These are phyloP conservation scores for Cheilosia variabilis DNA, from an alignment of 2,888 invertebrate species.

Conservation along the genomic window DNA sequence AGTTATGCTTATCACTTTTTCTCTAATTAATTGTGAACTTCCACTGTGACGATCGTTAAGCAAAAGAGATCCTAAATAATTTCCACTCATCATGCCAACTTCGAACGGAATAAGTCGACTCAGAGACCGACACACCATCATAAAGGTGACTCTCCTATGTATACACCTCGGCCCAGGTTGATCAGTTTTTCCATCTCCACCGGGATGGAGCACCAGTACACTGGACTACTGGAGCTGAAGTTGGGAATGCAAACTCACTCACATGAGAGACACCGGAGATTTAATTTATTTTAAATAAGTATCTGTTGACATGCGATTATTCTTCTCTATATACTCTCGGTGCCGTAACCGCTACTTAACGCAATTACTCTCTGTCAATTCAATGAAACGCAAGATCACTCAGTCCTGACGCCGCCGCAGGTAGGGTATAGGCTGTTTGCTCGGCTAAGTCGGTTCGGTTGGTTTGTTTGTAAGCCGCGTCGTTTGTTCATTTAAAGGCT, in stretches of 20 bases:
- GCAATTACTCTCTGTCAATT: conserved; percentile 70
- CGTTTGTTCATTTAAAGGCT: conserved; percentile 56
- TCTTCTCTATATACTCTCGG: conserved; percentile 18
- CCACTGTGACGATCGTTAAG: conserved; percentile 41
- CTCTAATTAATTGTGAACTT: conserved; percentile 64
- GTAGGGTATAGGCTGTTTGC: conserved; percentile 3
- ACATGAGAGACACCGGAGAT: conserved; percentile 18
- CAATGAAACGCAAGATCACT: conserved; percentile 61
- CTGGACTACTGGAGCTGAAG: neutral
- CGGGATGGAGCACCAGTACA: neutral
- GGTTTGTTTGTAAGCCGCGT: neutral
- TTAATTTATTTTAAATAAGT: conserved; percentile 67
- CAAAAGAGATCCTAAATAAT: conserved; percentile 60
- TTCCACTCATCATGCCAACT: conserved; percentile 60
- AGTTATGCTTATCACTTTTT: conserved; percentile 48
- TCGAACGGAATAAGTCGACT: neutral
- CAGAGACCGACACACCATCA: neutral
- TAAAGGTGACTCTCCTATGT: neutral
- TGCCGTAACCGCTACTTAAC: conserved; percentile 52
- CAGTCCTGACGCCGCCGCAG: conserved; percentile 35
- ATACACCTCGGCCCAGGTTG: neutral
- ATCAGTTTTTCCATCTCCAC: neutral
- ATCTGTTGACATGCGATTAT: conserved; percentile 74
- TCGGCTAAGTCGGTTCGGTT: neutral
- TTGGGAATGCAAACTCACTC: neutral